These are phyloP conservation scores for Myiotriccus ornatus DNA, from an alignment of 2,797 vertebrate species.

Conservation along the genomic window DNA sequence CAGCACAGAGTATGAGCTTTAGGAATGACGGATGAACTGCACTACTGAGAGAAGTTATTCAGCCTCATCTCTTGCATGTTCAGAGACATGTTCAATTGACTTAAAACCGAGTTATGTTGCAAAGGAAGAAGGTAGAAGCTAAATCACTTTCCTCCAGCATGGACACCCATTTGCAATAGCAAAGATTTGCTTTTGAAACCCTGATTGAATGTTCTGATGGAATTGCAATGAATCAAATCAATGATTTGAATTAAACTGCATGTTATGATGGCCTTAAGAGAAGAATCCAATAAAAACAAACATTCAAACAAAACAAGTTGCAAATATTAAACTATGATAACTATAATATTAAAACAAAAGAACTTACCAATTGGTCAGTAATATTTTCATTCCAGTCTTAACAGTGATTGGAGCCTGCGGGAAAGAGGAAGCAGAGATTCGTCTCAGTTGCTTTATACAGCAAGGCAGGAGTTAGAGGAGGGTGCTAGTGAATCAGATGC, in stretches of 20 bases:
- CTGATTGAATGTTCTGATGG: background rate
- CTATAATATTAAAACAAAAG: background rate
- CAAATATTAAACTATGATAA: background rate
- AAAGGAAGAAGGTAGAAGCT: background rate
- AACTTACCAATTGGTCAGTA: conserved; percentile 38
- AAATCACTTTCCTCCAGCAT: background rate
- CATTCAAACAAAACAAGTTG: background rate
- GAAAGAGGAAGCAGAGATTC: background rate
- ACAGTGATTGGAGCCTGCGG: background rate
- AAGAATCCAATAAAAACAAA: background rate
- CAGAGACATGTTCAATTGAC: background rate
- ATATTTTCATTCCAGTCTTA: background rate
- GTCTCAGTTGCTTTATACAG: background rate
- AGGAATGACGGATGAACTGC: background rate
- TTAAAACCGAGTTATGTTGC: background rate
- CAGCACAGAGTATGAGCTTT: background rate
- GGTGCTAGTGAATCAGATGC: background rate
- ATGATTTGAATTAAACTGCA: background rate
- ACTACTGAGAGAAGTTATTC: background rate
- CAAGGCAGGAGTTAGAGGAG: background rate
- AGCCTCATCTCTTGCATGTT: background rate
- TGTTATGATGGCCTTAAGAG: background rate
- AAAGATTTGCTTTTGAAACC: background rate
- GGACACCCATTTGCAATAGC: background rate
- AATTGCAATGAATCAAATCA: background rate